Percentiles rank a stretch among this genome's conserved stretches.
These are phyloP conservation scores for Theristicus caerulescens DNA, from an alignment of 2,113 vertebrate genomes.

Conservation along the genomic window DNA sequence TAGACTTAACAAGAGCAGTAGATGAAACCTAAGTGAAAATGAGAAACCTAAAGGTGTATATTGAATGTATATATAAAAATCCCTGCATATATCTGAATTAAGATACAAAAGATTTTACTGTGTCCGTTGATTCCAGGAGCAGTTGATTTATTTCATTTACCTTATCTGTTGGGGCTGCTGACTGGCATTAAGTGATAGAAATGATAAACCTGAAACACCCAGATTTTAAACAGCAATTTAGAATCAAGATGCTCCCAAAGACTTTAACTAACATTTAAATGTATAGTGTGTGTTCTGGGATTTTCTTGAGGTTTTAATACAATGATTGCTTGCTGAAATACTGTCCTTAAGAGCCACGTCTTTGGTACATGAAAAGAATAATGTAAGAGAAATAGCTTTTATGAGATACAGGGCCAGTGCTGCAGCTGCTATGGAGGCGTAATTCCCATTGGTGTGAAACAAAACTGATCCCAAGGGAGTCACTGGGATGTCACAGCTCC, in stretches of 20 bases:
- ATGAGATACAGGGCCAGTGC: neutral
- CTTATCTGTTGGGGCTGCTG: neutral
- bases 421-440: neutral
- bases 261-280: neutral
- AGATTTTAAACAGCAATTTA: neutral
- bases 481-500: neutral
- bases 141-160: neutral
- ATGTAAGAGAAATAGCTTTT: neutral
- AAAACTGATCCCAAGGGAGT: neutral
- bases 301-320: neutral
- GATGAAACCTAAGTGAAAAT: slow-evolving; percentile 74
- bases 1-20: slow-evolving; percentile 83
- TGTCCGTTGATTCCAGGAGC: neutral
- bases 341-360: neutral
- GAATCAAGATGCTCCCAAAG: neutral
- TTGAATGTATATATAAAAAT: neutral
- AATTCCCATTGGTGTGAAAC: neutral
- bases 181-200: neutral
- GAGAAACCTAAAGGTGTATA: neutral
- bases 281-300: neutral
- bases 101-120: neutral
- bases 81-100: neutral
- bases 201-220: neutral
- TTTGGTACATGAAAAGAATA: neutral
- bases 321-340: neutral